These are phyloP conservation scores for Nyctibius bracteatus DNA, from an alignment of 2,113 vertebrate species.

Conservation along the genomic window DNA sequence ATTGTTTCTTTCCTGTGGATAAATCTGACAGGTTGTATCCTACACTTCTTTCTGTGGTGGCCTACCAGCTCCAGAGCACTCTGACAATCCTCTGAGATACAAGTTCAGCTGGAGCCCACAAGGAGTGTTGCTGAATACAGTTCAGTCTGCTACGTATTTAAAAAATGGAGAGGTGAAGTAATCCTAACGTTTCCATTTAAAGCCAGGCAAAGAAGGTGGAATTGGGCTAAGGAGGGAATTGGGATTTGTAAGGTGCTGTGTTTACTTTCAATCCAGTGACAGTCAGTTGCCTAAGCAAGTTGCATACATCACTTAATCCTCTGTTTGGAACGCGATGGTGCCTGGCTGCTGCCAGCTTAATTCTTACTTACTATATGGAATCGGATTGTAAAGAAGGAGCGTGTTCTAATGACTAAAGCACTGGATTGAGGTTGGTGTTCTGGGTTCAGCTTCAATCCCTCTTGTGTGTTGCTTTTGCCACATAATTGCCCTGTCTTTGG, in stretches of 20 bases:
- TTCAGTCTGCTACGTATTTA: conserved; percentile 86
- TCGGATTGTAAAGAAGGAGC: not conserved
- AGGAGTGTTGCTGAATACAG: conserved; percentile 88
- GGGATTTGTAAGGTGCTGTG: not conserved
- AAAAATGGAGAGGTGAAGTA: conserved; percentile 83
- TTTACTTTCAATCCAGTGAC: not conserved
- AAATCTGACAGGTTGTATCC: conserved; percentile 82
- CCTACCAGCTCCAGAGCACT: conserved; percentile 90
- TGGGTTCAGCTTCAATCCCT: not conserved
- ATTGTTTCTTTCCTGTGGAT: not conserved
- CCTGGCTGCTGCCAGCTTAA: not conserved
- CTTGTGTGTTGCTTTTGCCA: not conserved
- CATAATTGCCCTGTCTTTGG: not conserved
- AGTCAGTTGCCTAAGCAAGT: not conserved
- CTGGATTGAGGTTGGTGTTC: not conserved
- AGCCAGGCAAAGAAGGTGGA: not conserved
- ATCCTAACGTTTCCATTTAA: not conserved
- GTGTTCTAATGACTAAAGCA: not conserved
- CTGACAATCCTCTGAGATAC: conserved; percentile 93
- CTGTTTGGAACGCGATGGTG: not conserved
- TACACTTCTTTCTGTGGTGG: conserved; percentile 94
- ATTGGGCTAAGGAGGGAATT: not conserved
- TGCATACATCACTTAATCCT: not conserved
- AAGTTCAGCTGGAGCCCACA: conserved; percentile 98
- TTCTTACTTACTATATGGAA: not conserved